These are phyloP conservation scores for Parapristionchus giblindavisi DNA, from an alignment of 2,888 invertebrate genomes.

Conservation along the genomic window DNA sequence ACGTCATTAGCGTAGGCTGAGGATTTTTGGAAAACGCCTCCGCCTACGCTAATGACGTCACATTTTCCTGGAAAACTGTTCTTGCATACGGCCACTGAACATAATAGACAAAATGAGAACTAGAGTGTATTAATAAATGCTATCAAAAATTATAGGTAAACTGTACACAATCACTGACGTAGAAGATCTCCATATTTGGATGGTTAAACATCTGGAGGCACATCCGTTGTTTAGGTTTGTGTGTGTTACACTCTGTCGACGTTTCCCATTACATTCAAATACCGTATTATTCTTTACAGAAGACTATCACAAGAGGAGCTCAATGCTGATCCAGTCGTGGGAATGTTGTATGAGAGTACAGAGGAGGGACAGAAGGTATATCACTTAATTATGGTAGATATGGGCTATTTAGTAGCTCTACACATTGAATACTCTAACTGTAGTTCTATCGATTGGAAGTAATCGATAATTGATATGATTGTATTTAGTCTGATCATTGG, in stretches of 20 bases:
- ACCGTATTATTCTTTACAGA: not conserved
- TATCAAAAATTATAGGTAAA: conserved; percentile 82
- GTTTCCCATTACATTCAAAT: not conserved
- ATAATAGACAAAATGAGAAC: too few relatives aligned
- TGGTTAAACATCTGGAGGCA: conserved; percentile 86
- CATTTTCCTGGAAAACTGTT: too few relatives aligned
- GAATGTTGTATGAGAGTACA: conserved; percentile 87
- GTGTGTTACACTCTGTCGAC: conserved; percentile 71
- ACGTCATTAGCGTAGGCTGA: too few relatives aligned
- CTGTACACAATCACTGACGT: conserved; percentile 98
- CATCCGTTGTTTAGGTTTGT: conserved; percentile 86
- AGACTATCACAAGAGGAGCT: conserved; percentile 47
- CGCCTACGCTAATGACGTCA: too few relatives aligned
- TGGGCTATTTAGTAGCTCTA: too few relatives aligned
- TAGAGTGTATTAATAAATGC: too few relatives aligned
- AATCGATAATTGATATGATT: not conserved
- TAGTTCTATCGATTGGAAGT: not conserved
- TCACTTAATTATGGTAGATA: too few relatives aligned
- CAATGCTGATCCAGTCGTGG: conserved; percentile 80
- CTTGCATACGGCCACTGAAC: too few relatives aligned
- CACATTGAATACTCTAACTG: not conserved
- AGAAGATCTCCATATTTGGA: conserved; percentile 95
- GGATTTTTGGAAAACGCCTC: too few relatives aligned
- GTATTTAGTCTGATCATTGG: not conserved
- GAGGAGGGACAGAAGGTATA: conserved; percentile 94